A percentile compares a stretch with the other conserved stretches of the same genome.
Conservation (phyloP, 2,113 vertebrate species). For the Rhipidura dahli region DNA sequence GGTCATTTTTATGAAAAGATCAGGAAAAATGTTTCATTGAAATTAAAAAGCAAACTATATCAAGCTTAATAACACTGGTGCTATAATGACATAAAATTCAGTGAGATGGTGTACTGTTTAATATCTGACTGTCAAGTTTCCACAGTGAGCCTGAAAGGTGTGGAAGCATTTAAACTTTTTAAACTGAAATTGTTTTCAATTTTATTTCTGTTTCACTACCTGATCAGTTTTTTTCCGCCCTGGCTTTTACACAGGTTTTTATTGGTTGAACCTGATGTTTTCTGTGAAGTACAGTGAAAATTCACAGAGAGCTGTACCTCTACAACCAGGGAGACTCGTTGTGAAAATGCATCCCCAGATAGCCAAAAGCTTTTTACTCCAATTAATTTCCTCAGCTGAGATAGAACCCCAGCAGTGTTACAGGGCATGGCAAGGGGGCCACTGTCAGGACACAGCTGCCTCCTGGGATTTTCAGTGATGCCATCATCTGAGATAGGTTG, state of each 20-base stretch:
- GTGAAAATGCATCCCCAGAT: neutral
- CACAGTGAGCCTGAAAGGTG: neutral
- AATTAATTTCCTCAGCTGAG: neutral
- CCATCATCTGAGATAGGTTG: neutral
- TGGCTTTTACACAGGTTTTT: neutral
- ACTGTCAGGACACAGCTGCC: neutral
- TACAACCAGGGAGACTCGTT: neutral
- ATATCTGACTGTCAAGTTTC: neutral
- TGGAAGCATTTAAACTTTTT: conserved; percentile 1
- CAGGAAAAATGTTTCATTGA: conserved; percentile 35
- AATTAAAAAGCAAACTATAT: conserved; percentile 56
- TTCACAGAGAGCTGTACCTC: neutral
- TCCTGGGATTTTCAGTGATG: neutral
- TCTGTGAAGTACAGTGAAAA: neutral
- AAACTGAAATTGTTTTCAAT: neutral
- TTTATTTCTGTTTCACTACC: neutral
- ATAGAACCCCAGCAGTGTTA: neutral
- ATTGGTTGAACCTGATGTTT: neutral
- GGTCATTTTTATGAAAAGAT: conserved; percentile 53
- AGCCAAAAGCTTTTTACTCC: neutral
- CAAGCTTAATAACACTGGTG: conserved; percentile 27
- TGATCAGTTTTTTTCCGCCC: accelerated
- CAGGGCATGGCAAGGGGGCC: neutral
- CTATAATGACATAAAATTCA: conserved; percentile 31
- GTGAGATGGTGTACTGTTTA: neutral